These are phyloP conservation scores for Tympanoctomys barrerae DNA, from an alignment of 2,797 vertebrate genomes.

Conservation along the genomic window DNA sequence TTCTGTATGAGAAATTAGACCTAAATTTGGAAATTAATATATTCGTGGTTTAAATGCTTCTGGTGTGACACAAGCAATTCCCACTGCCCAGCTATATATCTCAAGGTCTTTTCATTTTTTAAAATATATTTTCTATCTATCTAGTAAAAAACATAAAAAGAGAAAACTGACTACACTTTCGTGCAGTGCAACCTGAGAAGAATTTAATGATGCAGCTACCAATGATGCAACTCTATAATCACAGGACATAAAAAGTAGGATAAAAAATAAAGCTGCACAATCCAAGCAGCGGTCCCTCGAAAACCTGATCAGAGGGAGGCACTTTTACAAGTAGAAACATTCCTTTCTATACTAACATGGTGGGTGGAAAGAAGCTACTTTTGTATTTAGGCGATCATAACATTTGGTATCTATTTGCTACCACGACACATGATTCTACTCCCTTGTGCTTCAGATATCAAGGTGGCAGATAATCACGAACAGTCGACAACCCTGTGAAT, in stretches of 20 bases:
- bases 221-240: neutral
- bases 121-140: neutral
- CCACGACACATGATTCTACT: neutral
- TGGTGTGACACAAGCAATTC: neutral
- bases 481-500: neutral
- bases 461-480: neutral
- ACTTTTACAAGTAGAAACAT: neutral
- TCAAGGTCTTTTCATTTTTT: neutral
- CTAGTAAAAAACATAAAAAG: neutral
- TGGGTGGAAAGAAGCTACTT: neutral
- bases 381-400: neutral
- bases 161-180: neutral
- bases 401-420: neutral
- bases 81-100: neutral
- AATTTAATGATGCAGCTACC: neutral
- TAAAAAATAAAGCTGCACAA: accelerated
- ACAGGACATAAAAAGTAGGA: neutral
- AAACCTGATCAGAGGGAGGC: neutral
- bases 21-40: neutral
- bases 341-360: neutral
- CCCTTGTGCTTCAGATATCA: neutral
- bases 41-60: neutral
- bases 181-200: neutral
- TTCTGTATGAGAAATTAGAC: neutral
- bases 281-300: neutral